Base-by-base conservation (phyloP, 2,797 vertebrate genomes). In the Ctenopoma multispine region DNA sequence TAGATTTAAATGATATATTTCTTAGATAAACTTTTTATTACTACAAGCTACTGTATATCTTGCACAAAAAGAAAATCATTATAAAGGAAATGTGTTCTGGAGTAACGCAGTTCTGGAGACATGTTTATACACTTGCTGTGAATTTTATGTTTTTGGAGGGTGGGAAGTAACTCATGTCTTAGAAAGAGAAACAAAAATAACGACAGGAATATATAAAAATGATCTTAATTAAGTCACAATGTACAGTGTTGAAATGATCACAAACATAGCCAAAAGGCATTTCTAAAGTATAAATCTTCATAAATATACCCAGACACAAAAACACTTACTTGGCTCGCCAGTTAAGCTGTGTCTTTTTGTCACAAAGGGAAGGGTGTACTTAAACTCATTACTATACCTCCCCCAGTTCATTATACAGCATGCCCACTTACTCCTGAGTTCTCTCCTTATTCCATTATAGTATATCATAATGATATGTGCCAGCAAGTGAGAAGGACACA, bases 401-500 rank as follows among this genome's bases (percentile, higher is more conserved):
- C 74, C 61, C 54, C 63, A 62, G 51, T 58, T 81, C 85, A 84
- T 92, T 85, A 90, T 79, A 55, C 78, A 82, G 68, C 72, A 80
- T 63, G 48, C 63, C 72, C 63, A 61, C 80, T 71, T 73, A 63
- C 68, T 76, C 27, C 70, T n/a, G 48, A 72, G 59, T 63, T 63
- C 75, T 72, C 34, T 4, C 9, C 72, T 65, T 50, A 59, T 81
- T 79, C 65, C 41, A 66, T 84, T 85, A 80, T 58, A 57, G 53
- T 82, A 81, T 77, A 83, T 87, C 82, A 86, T 72, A 75, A 65
- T 84, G 55, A 85, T 79, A 78, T 74, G 76, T 12, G 0, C 56
- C 71, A 47, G 72, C 74, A 69, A 79, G 77, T 88, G 75, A 85
- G 89, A 87, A 85, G 79, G 88, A 89, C 82, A 90, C 80, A 88